Evolutionary conservation across 2,797 vertebrate species (phyloP).

Genomic region (Anomalospiza imberbis): DNA sequence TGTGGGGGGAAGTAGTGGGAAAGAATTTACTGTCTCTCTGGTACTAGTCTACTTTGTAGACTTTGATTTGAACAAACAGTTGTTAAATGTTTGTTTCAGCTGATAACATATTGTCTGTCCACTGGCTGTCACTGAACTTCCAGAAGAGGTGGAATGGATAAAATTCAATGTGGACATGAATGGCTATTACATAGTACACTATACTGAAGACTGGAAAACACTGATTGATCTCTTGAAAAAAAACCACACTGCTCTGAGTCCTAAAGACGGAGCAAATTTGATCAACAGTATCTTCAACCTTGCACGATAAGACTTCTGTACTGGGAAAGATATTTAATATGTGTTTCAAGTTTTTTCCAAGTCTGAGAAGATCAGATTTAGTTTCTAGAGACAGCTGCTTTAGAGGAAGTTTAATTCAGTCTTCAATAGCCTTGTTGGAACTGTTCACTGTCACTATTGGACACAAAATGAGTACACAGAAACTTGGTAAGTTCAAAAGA

Average conservation of each 20-base stretch:
- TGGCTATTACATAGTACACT: conserved; percentile 92
- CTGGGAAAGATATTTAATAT: background rate
- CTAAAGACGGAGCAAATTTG: conserved; percentile 88
- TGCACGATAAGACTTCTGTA: conserved; percentile 77
- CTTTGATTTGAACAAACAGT: background rate
- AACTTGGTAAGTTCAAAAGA: no score
- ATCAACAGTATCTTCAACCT: conserved; percentile 91
- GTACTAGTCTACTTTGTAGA: background rate
- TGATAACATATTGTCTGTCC: background rate
- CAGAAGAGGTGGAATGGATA: conserved; percentile 84
- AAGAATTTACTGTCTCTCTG: background rate
- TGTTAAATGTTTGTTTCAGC: background rate
- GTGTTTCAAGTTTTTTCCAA: background rate
- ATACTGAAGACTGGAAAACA: conserved; percentile 79
- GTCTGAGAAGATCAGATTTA: background rate
- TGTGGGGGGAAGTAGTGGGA: background rate
- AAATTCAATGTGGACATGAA: conserved; percentile 89
- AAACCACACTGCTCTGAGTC: conserved; percentile 74
- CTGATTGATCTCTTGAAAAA: conserved; percentile 76
- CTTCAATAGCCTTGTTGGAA: background rate
- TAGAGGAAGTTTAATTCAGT: background rate
- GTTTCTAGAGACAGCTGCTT: background rate
- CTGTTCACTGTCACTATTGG: background rate
- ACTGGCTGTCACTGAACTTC: conserved; percentile 79
- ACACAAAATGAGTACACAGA: no score